Evolutionary conservation across 1,140 invertebrate genomes (phyloP), one percentile per base, ranked within the genome.

Genomic region (Cecropterus lyciades): DNA sequence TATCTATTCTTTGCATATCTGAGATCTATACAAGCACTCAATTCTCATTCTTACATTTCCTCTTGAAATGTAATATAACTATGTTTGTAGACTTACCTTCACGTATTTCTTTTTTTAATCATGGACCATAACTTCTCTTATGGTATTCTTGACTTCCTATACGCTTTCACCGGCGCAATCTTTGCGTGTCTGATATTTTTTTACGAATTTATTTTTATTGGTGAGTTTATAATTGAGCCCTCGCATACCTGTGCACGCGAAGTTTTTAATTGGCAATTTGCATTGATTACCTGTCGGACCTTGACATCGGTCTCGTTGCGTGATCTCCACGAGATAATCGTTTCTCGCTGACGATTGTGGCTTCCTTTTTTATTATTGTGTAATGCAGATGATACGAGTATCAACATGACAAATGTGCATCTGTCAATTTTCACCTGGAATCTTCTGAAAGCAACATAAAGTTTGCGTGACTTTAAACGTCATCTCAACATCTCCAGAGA

Each of bases 141-240:
- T 8, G 27, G 33, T n/a, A n/a, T 37, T 11, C 9, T 37, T 37
- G 33, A 37, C 33, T 37, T 37, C 33, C 33, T 37, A 37, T 30
- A 4, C 33, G 10, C 33, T 37, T 37, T 37, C 33, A 37, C 33
- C 11, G 27, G 3, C 27, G 11, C 33, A 1, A 3, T 37, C 33
- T 37, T 37, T 11, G 33, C 33, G 10, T 37, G 33, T 37, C 40
- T 10, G 14, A 14, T 14, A 14, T 43, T 0, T 43, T 43, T 43
- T 14, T 14, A n/a, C 42, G 17, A 24, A 57, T 57, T 62, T 73
- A 70, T 73, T 75, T 51, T 71, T 71, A 66, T 70, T 76, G 71
- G 63, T 63, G 68, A 7, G 57, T 77, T 70, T 75, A 69, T 79
- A 75, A 81, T 81, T 78, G 71, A 48, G 70, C 72, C 69, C 69